Base-by-base conservation (phyloP, 2,797 vertebrate species). In the Philypnodon macrostomus region DNA sequence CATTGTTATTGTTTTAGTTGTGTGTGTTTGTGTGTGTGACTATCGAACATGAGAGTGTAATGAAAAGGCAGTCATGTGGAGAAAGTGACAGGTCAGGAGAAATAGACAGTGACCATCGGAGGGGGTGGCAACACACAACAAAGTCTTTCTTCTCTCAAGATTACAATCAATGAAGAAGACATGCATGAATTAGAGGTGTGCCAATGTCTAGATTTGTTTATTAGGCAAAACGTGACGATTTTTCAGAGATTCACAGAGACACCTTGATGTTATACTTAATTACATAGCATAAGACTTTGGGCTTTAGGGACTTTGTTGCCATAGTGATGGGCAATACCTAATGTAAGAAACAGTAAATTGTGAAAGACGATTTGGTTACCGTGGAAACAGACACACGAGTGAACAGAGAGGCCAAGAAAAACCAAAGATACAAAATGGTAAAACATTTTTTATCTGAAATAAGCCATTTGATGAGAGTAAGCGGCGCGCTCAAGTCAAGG, bases 311-410 rank as follows among this genome's bases (percentile, higher is more conserved):
- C 51, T 71, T 57, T 64, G 83, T 89, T 87, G 72, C 83, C 70
- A 87, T 86, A 73, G 88, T 83, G 61, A 88, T 62, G 21, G 55
- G 80, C 53, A 67, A 61, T 67, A 80, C 76, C 72, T 73, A 79
- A 64, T 77, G 74, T 83, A 73, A 84, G 82, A 79, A 62, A 73
- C 61, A 62, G 75, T 80, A 67, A 41, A 79, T 85, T 81, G 75
- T 29, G 12, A 78, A 78, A 68, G 52, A 65, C 58, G 75, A 79
- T 66, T 63, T 75, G 73, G 88, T 90, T 88, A 69, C 86, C 81
- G 36, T 82, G 85, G 88, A 84, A 88, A 89, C 87, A 81, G 81
- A 77, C 72, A 75, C 72, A 73, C 36, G 58, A 79, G 54, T 59
- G 58, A 75, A 66, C 53, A 41, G 63, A 73, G 67, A 58, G 57